Conservation (phyloP, 2,797 vertebrate genomes). For the Hypotaenidia okinawae region DNA sequence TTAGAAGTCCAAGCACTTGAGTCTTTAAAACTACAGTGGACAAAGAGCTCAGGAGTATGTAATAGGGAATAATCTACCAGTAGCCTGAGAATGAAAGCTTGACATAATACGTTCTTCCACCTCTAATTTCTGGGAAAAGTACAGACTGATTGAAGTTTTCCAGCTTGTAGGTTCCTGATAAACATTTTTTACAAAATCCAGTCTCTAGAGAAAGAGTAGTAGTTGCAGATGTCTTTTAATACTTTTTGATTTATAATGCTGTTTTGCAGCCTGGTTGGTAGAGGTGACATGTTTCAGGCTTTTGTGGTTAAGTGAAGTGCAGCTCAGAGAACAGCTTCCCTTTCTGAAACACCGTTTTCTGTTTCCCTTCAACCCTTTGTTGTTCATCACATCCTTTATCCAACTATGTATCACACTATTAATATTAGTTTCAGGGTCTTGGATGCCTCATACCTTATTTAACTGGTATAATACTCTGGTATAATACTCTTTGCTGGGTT, state of each 20-base stretch:
- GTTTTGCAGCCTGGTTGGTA: background rate
- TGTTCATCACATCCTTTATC: background rate
- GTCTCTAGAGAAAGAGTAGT: background rate
- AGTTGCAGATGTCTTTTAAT: background rate
- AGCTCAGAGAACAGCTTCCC: background rate
- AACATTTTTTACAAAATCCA: background rate
- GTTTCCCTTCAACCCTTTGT: background rate
- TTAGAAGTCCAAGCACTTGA: conserved; percentile 17
- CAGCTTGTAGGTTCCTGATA: background rate
- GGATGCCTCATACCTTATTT: background rate
- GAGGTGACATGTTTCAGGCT: background rate
- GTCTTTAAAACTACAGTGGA: conserved; percentile 13
- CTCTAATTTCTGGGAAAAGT: background rate
- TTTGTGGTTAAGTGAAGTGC: background rate
- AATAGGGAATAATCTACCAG: background rate
- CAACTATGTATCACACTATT: background rate
- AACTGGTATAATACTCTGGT: background rate
- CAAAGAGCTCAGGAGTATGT: background rate
- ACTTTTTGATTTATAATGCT: background rate
- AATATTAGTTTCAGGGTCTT: background rate
- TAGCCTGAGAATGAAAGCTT: background rate
- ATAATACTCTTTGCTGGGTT: too few species aligned
- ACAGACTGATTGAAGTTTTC: background rate
- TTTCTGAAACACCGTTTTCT: background rate
- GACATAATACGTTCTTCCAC: background rate